Evolutionary conservation across 2,888 invertebrate genomes (phyloP).

Genomic region (Mystacides longicornis): DNA sequence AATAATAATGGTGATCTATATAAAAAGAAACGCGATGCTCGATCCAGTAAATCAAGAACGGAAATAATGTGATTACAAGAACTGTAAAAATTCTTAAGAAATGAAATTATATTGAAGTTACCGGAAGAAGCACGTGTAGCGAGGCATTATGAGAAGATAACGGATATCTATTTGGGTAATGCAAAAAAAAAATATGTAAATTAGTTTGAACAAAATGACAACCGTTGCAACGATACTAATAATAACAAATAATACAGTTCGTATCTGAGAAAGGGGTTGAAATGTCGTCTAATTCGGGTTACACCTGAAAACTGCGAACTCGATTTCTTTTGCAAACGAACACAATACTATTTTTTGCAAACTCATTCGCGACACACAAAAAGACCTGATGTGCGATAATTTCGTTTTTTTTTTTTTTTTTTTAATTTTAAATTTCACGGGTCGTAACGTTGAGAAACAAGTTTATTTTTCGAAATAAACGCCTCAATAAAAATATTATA

Average conservation of each 20-base stretch:
- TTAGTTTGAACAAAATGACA: background rate
- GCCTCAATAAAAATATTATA: too few relatives aligned
- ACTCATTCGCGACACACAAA: background rate
- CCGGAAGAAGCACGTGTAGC: background rate
- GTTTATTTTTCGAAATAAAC: too few relatives aligned
- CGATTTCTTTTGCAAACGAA: background rate
- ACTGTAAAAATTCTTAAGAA: background rate
- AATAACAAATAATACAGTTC: background rate
- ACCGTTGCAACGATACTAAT: background rate
- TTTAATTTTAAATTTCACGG: too few relatives aligned
- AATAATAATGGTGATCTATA: background rate
- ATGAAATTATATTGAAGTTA: background rate
- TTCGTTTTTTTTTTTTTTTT: too few relatives aligned
- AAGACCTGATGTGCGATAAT: too few relatives aligned
- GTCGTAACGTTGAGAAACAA: too few relatives aligned
- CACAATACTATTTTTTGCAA: background rate
- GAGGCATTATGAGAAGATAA: background rate
- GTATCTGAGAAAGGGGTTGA: background rate
- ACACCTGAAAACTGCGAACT: background rate
- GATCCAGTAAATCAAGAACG: conserved; percentile 4
- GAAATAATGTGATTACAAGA: background rate
- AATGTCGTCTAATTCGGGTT: too few relatives aligned
- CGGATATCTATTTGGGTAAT: background rate
- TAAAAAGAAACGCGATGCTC: conserved; percentile 8
- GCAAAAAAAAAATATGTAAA: conserved; percentile 2